Evolutionary conservation across 2,888 invertebrate genomes (phyloP).

Genomic region (Chrysolina oricalcia): DNA sequence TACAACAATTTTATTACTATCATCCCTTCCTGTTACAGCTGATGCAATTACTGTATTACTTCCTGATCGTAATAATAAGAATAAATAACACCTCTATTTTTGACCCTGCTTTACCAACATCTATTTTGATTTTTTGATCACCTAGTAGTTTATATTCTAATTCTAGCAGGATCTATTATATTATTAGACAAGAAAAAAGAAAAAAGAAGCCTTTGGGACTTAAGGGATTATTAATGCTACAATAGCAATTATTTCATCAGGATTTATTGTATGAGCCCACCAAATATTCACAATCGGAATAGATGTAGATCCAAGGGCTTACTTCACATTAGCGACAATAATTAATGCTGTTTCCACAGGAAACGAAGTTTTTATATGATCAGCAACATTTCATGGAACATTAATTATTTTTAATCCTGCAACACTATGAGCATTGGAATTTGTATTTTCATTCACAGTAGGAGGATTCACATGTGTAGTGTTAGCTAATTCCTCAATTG

Average conservation of each 20-base stretch:
- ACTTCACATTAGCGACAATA: constrained; percentile 89
- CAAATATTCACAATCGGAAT: constrained; percentile 90
- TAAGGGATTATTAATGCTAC: constrained; percentile 74
- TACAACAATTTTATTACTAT: constrained; percentile 78
- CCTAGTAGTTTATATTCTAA: constrained; percentile 87
- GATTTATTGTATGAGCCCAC: constrained; percentile 89
- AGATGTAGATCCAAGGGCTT: constrained; percentile 88
- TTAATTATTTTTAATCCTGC: constrained; percentile 77
- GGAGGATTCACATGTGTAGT: constrained; percentile 82
- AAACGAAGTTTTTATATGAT: constrained; percentile 89
- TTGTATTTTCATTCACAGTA: constrained; percentile 85
- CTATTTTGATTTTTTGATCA: constrained; percentile 93
- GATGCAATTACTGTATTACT: constrained; percentile 87
- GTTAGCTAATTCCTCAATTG: constrained; percentile 84
- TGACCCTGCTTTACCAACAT: constrained; percentile 86
- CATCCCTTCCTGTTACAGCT: constrained; percentile 84
- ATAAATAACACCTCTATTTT: constrained; percentile 88
- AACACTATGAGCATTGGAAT: constrained; percentile 81
- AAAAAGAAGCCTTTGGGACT: constrained; percentile 40
- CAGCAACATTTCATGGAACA: constrained; percentile 79
- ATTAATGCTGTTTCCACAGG: constrained; percentile 91
- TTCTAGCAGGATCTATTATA: constrained; percentile 75
- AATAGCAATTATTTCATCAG: constrained; percentile 85
- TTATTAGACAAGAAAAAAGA: constrained; percentile 83
- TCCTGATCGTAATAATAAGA: constrained; percentile 87